These are phyloP conservation scores for Abscondita cerata DNA, from an alignment of 2,888 invertebrate genomes.

Conservation along the genomic window DNA sequence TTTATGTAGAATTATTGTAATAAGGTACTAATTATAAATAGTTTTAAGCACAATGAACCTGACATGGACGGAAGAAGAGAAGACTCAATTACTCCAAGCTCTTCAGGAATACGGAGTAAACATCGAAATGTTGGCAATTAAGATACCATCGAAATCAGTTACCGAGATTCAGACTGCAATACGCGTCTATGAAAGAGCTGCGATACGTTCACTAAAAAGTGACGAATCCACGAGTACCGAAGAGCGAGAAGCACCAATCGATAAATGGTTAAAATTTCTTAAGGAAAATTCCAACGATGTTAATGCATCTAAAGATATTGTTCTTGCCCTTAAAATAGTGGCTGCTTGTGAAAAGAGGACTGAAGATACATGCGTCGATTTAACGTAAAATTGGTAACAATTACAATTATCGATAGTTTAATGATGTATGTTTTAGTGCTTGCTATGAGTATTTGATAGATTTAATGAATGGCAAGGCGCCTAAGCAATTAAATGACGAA, in stretches of 20 bases:
- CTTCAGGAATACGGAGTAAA: constrained; percentile 13
- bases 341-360: constrained; percentile 6
- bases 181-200: constrained; percentile 9
- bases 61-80: constrained; percentile 18
- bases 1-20: too few relatives aligned
- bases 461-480: constrained; percentile 12
- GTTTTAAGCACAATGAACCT: constrained; percentile 16
- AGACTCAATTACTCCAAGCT: constrained; percentile 9
- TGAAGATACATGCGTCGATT: not conserved
- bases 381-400: too few relatives aligned
- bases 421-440: constrained; percentile 12
- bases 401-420: too few relatives aligned
- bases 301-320: constrained; percentile 3
- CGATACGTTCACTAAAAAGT: not conserved
- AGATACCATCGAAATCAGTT: constrained; percentile 2
- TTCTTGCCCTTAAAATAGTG: constrained; percentile 12
- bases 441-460: constrained; percentile 16
- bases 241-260: constrained; percentile 2
- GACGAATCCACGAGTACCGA: not conserved
- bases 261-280: constrained; percentile 15
- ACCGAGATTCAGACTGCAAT: constrained; percentile 8
- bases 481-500: constrained; percentile 6
- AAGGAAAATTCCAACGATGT: not conserved
- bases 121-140: not conserved
- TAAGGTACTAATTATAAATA: too few relatives aligned